Evolutionary conservation across 2,113 vertebrate species (phyloP).

Genomic region (Heptranchias perlo): DNA sequence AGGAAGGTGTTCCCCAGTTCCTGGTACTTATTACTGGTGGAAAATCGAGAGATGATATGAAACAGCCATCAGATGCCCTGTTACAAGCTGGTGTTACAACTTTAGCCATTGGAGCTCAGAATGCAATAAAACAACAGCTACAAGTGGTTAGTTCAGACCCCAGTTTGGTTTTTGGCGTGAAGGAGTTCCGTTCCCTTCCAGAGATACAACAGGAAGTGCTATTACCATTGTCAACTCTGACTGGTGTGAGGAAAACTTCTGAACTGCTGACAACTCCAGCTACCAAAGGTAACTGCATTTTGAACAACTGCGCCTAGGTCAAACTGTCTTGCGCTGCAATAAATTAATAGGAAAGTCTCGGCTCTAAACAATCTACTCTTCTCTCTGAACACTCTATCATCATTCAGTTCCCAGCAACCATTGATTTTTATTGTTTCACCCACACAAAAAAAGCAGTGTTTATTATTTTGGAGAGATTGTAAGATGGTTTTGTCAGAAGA

Average conservation of each 20-base stretch:
- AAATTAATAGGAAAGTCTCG: background rate
- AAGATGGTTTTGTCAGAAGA: background rate
- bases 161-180: constrained; percentile 54
- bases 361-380: background rate
- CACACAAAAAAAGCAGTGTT: background rate
- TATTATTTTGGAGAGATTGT: background rate
- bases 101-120: constrained; percentile 66
- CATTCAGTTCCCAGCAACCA: background rate
- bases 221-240: background rate
- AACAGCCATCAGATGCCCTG: background rate
- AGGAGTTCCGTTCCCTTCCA: background rate
- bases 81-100: background rate
- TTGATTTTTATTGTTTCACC: background rate
- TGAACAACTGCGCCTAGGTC: background rate
- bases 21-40: constrained; percentile 36
- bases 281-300: background rate
- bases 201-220: background rate
- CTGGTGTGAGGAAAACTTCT: background rate
- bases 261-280: background rate
- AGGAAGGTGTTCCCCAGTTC: constrained; percentile 39
- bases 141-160: constrained; percentile 60
- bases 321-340: background rate
- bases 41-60: constrained; percentile 13
- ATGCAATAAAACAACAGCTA: constrained; percentile 67
- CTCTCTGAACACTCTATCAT: background rate